Evolutionary conservation across 2,797 vertebrate species (phyloP).

Genomic region (Muscicapa comitata): DNA sequence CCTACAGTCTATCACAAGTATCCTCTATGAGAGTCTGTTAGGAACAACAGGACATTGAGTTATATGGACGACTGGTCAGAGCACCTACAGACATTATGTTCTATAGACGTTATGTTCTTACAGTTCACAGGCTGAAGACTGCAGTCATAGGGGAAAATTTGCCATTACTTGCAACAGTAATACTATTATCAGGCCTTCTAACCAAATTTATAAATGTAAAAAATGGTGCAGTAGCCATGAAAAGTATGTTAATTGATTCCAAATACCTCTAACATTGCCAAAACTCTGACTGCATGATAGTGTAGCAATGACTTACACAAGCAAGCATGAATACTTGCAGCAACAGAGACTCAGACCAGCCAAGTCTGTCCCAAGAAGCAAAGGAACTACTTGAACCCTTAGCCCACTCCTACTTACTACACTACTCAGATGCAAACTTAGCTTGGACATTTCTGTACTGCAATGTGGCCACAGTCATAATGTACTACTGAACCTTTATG

Average conservation of each 20-base stretch:
- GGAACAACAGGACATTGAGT: not conserved
- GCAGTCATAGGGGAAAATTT: not conserved
- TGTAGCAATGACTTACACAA: rapidly evolving
- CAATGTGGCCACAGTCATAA: not conserved
- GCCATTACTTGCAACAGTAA: not conserved
- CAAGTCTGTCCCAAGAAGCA: not conserved
- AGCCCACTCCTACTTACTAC: not conserved
- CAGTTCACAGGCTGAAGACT: not conserved
- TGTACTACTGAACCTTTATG: not conserved
- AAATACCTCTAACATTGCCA: not conserved
- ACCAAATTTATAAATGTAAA: not conserved
- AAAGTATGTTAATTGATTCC: not conserved
- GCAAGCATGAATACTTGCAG: not conserved
- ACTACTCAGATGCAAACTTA: not conserved
- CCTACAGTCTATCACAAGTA: not conserved
- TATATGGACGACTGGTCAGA: not conserved
- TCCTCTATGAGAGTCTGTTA: not conserved
- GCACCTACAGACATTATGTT: not conserved
- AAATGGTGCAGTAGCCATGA: not conserved
- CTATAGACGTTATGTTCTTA: rapidly evolving
- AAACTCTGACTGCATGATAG: not conserved
- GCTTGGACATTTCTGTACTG: not conserved
- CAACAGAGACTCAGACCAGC: not conserved
- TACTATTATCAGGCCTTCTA: not conserved
- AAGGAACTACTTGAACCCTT: not conserved